Evolutionary conservation across 2,888 invertebrate genomes (phyloP), one percentile per base, ranked within the genome.

Genomic region (Drosophila setosimentum): DNA sequence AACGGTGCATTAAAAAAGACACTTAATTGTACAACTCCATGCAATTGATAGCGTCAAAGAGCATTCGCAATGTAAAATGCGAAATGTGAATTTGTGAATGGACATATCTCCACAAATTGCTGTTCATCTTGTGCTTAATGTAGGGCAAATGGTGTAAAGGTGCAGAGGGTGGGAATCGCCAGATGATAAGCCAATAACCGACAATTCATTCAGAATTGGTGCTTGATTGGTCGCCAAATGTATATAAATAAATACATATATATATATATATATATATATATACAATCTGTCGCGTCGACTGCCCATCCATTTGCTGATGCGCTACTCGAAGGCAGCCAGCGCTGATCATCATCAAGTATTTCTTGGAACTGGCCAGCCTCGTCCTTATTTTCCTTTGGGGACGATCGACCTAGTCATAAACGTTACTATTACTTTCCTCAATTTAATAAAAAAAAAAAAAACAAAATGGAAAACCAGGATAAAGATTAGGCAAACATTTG

Each of bases 1-100:
- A 45, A 45, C 16, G 42, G 32, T 49, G 53, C 27, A 65, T 57
- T 33, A 42, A 60, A 66, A 65, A 61, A 58, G 42, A 29, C 66
- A 59, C 68, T 77, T 83, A 85, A 85, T 90, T 85, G 83, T 73
- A 69, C 87, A 80, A 85, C 88, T 86, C 75, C 54, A 80, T 88
- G 83, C 70, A 77, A 86, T 67, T 74, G 45, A 30, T 45, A 42
- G 61, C 78, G 77, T 84, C 85, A 90, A 85, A 85, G 90, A 73
- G 90, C 90, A 89, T 89, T 68, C 59, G 51, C 65, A 74, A 84
- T 87, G 71, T 37, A 45, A 59, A 37, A 53, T 33, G 33, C 21
- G 1, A 51, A 51, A 13, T 50, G 50, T 27, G 10, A 10, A 49
- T 18, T 24, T 87, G 62, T 40, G 54, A 64, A 68, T 59, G 54